phyloP scores from a whole-genome alignment of 2,113 vertebrate genomes.

The Hylia prasina region DNA sequence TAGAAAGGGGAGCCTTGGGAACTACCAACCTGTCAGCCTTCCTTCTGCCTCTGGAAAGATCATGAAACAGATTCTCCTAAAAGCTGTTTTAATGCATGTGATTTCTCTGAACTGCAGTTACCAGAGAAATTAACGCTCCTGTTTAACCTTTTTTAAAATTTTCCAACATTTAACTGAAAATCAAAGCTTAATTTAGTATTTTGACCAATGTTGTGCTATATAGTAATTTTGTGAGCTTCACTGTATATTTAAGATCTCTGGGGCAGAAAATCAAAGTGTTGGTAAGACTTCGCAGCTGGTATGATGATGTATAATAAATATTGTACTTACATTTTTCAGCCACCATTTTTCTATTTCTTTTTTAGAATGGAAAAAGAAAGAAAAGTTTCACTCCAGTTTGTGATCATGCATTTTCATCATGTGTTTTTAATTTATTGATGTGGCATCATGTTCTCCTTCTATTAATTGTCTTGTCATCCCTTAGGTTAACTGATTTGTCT shows the following conservation, averaged over 20 bases:
- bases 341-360: neutral
- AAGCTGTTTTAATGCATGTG: rapidly evolving
- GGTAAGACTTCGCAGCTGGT: neutral
- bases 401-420: neutral
- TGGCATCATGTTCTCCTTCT: neutral
- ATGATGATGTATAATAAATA: neutral
- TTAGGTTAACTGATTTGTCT: neutral
- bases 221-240: neutral
- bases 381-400: neutral
- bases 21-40: neutral
- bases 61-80: neutral
- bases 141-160: neutral
- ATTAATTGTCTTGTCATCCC: neutral
- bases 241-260: neutral
- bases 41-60: neutral
- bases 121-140: neutral
- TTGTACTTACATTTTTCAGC: neutral
- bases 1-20: neutral
- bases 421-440: neutral
- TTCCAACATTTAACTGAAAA: neutral
- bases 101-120: neutral
- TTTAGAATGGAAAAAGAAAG: neutral
- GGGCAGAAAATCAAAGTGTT: neutral
- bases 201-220: neutral
- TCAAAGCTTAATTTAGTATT: neutral